Evolutionary conservation across 2,888 invertebrate species (phyloP).

Genomic region (Nebria salina): DNA sequence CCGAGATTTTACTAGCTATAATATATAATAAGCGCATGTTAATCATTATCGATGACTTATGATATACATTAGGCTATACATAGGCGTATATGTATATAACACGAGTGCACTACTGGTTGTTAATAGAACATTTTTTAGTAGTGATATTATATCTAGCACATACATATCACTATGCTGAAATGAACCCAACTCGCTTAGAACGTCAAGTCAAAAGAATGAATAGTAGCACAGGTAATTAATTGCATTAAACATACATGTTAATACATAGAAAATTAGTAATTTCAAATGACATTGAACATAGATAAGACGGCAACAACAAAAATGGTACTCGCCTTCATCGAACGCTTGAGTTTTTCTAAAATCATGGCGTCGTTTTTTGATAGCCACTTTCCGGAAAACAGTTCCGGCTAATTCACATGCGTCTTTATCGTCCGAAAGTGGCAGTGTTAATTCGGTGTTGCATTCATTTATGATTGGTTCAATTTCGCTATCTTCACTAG

Average conservation of each 20-base stretch:
- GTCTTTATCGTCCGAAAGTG: slow-evolving; percentile 56
- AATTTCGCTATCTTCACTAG: slow-evolving; percentile 24
- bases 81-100: neutral
- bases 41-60: neutral
- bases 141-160: too few species aligned
- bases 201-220: too few species aligned
- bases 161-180: too few species aligned
- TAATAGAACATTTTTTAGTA: too few species aligned
- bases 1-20: neutral
- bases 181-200: too few species aligned
- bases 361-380: slow-evolving; percentile 67
- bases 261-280: neutral
- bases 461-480: slow-evolving; percentile 1
- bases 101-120: too few species aligned
- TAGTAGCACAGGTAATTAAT: too few species aligned
- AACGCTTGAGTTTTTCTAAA: slow-evolving; percentile 60
- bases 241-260: too few species aligned
- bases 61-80: neutral
- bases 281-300: neutral
- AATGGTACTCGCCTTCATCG: slow-evolving; percentile 59
- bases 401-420: slow-evolving; percentile 72
- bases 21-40: neutral
- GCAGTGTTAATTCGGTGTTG: slow-evolving; percentile 27
- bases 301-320: neutral
- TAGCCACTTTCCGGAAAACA: slow-evolving; percentile 72